Evolutionary conservation across 2,113 vertebrate species (phyloP).

Genomic region (Ranitomeya variabilis): DNA sequence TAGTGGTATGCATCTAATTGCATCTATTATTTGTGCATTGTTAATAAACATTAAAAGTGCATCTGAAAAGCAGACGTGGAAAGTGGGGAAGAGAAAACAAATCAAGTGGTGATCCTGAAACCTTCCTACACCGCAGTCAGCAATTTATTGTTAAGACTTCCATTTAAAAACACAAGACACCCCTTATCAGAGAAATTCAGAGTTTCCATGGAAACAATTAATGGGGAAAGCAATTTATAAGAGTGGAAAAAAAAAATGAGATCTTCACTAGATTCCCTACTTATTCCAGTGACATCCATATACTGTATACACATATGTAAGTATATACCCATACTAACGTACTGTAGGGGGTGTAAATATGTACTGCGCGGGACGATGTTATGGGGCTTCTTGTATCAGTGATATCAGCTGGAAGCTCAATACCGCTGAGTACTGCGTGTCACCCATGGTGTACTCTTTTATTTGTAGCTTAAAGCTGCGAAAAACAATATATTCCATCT

Average conservation of each 20-base stretch:
- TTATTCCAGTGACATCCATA: constrained; percentile 61
- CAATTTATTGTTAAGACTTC: constrained; percentile 70
- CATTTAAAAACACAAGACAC: constrained; percentile 72
- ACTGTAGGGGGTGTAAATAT: constrained; percentile 45
- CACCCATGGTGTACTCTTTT: background rate
- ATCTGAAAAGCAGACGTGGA: constrained; percentile 18
- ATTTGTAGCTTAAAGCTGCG: background rate
- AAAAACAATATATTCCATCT: background rate
- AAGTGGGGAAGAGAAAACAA: constrained; percentile 18
- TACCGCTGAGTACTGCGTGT: background rate
- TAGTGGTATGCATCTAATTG: constrained; percentile 39
- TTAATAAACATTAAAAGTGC: constrained; percentile 42
- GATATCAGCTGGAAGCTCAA: constrained; percentile 8
- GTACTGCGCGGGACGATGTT: background rate
- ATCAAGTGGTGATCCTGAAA: constrained; percentile 12
- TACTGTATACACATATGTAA: constrained; percentile 32
- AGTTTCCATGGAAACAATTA: constrained; percentile 84
- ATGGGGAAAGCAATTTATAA: constrained; percentile 80
- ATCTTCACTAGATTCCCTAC: constrained; percentile 71
- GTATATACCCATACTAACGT: constrained; percentile 36
- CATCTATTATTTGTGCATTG: constrained; percentile 38
- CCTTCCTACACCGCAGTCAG: constrained; percentile 36
- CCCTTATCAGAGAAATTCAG: constrained; percentile 73
- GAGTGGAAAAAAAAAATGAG: constrained; percentile 74
- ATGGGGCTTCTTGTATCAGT: constrained; percentile 1